Base-by-base conservation (phyloP, 2,888 invertebrate genomes). In the Drosophila ezoana region DNA sequence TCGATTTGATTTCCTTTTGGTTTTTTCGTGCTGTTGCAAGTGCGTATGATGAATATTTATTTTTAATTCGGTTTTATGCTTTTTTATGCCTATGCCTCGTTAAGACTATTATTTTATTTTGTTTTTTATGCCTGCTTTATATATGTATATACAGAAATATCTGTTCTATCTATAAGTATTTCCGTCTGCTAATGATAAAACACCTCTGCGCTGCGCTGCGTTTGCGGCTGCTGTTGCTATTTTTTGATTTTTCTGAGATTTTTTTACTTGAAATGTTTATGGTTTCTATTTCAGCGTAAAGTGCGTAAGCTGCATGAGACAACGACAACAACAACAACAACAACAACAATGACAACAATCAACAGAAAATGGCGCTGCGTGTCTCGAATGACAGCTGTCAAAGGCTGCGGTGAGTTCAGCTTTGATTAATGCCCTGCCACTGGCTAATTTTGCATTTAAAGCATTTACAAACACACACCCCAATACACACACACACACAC, bases 271-370 rank as follows among this genome's bases (percentile, higher is more conserved):
- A 52, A 60, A 67, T 70, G 59, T 68, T 71, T 73, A 49, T 68
- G 70, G 57, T 71, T 79, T 73, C 65, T 49, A 73, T 77, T 85
- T 72, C 66, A 60, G 63, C 69, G 72, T 53, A 81, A 74, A 81
- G 75, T 87, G 89, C 87, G 87, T 81, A 86, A 81, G 84, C 81
- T 81, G 87, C 83, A 84, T 54, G 72, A 73, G 41, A 28, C 51
- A 45, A 13, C 8, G 20, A 35, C n/a, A 10, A 13, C 45, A 45
- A 45, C 45, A 48, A 44, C 43, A 23, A 37, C 37, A 40, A 32
- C 38, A 57, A 40, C 11, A 49, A 35, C 18, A 58, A n/a, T 5
- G 14, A 33, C 35, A 40, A 23, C 33, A 54, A 20, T 35, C 43
- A 59, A 61, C 47, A 79, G 48, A 68, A 70, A 73, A 76, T 76